Evolutionary conservation across 2,113 vertebrate species (phyloP), one percentile per base, ranked within the genome.

Genomic region (Ammodytes marinus): DNA sequence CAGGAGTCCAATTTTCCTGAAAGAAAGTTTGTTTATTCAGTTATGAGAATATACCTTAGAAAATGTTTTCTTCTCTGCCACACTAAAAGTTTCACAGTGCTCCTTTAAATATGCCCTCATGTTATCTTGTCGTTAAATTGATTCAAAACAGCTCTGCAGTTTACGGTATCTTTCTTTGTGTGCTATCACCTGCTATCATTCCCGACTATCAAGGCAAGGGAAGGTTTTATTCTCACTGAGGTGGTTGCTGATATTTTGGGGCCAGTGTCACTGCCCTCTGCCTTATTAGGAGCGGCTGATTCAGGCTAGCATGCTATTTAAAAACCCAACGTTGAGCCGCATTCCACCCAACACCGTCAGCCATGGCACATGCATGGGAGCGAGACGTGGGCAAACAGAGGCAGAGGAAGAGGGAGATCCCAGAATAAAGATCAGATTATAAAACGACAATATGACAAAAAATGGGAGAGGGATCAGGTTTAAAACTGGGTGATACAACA

Each of bases 271-370:
- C 47, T 79, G 86, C 77, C 79, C 86, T 89, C 88, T 84, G 86
- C 94, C 95, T 94, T 95, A 93, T 95, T 94, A 90, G 95, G 94
- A 80, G 81, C 4, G 84, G 74, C 87, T 88, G 83, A 89, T 91
- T 90, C 86, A 59, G 82, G 69, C 82, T 37, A 60, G 79, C 84
- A 87, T 82, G 92, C 94, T 95, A 95, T 95, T 95, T 95, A 94
- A 95, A 95, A 95, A 92, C 93, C 5, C 57, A 89, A 71, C 53
- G 83, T 92, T 94, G 92, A 88, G 85, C 89, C 77, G 72, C 93
- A 95, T 94, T 95, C 91, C 93, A 85, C 85, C 85, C 74, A 86
- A 89, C 78, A 52, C 88, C 40, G 73, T 88, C 89, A 81, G 84
- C 77, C 82, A 78, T 63, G 85, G 80, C 65, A 65, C 15, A 83